Evolutionary conservation across 2,888 invertebrate genomes (phyloP).

Genomic region (Anoplius nigerrimus): DNA sequence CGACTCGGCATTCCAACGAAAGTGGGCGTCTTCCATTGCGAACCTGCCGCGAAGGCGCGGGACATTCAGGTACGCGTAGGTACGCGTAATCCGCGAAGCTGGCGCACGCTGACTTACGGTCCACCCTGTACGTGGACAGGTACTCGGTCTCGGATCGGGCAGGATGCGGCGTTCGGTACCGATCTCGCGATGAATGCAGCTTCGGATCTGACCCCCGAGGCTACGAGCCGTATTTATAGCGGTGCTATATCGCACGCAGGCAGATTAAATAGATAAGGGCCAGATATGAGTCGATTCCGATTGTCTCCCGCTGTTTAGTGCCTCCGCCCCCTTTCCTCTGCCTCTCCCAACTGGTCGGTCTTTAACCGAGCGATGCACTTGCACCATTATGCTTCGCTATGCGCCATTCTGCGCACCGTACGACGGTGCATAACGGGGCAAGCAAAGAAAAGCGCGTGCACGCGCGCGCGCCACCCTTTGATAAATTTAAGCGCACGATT

Average conservation of each 20-base stretch:
- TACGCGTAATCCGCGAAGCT: too few species aligned
- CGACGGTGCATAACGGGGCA: too few species aligned
- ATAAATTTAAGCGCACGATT: too few species aligned
- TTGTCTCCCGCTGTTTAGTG: conserved; percentile 42
- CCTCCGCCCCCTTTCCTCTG: conserved; percentile 9
- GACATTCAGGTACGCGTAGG: too few species aligned
- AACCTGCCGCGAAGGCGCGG: too few species aligned
- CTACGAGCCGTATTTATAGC: conserved; percentile 53
- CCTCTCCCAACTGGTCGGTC: background rate
- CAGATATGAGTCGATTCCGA: conserved; percentile 47
- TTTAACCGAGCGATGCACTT: conserved; percentile 23
- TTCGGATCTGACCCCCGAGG: conserved; percentile 48
- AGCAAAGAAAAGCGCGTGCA: too few species aligned
- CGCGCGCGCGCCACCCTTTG: too few species aligned
- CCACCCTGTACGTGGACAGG: background rate
- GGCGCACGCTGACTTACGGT: background rate
- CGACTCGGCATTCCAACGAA: too few species aligned
- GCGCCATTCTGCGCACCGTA: too few species aligned
- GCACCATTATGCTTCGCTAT: conserved; percentile 13
- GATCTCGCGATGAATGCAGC: conserved; percentile 35
- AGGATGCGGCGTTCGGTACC: conserved; percentile 15
- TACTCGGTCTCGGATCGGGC: background rate
- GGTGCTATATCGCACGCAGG: conserved; percentile 36
- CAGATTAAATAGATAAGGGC: conserved; percentile 51
- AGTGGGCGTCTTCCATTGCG: too few species aligned